These are phyloP conservation scores for Heliangelus exortis DNA, from an alignment of 2,797 vertebrate species.

Conservation along the genomic window DNA sequence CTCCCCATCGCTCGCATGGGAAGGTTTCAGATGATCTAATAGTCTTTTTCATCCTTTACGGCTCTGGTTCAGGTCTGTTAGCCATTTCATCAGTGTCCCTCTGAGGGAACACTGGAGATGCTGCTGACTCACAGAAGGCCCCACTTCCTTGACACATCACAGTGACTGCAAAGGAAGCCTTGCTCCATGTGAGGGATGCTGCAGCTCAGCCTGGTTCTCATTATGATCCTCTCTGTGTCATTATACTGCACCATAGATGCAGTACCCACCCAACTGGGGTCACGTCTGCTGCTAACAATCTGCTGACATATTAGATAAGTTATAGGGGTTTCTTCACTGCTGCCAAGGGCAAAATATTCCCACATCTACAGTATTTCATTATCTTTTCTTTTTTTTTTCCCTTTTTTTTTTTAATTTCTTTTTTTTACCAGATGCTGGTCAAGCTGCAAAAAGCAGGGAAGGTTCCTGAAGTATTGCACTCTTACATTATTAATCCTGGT, in stretches of 20 bases:
- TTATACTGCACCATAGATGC: neutral
- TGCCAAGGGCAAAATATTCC: conserved; percentile 57
- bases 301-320: conserved; percentile 58
- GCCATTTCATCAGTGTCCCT: conserved; percentile 27
- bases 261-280: conserved; percentile 54
- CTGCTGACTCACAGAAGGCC: conserved; percentile 37
- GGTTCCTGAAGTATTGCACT: neutral
- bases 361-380: neutral
- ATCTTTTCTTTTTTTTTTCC: neutral
- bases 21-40: neutral
- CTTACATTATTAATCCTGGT: neutral
- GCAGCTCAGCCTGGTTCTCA: conserved; percentile 50
- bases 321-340: conserved; percentile 37
- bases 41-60: conserved; percentile 1
- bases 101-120: neutral
- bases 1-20: neutral
- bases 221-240: conserved; percentile 22
- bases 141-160: conserved; percentile 56
- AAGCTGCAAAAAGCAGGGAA: conserved; percentile 2
- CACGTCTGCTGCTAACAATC: conserved; percentile 57
- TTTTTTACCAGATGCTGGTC: conserved; percentile 2
- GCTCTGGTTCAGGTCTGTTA: conserved; percentile 28
- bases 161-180: conserved; percentile 29
- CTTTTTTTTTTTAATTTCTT: neutral
- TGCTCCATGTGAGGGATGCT: conserved; percentile 17